Conservation (phyloP, 1,140 invertebrate species). For the Fopius arisanus region DNA sequence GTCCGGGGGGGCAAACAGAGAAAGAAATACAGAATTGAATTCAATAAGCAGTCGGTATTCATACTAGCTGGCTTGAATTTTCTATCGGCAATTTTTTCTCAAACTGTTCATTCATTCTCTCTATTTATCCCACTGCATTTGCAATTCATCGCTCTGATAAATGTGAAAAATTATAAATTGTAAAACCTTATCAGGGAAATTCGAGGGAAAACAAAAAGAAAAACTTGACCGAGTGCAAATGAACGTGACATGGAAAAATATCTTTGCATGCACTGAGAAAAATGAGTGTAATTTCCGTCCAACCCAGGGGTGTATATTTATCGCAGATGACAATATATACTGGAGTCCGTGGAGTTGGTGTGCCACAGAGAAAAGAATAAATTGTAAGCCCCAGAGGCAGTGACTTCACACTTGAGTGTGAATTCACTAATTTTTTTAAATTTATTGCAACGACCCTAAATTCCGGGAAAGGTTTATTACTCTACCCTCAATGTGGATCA, state of each 20-base stretch:
- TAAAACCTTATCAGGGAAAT: no score
- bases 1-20: no score
- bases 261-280: not conserved
- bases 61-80: not conserved
- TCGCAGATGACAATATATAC: constrained; percentile 7
- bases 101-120: no score
- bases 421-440: not conserved
- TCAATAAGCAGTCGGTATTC: not conserved
- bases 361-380: not conserved
- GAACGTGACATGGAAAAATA: not conserved
- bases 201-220: no score
- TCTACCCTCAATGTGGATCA: not conserved
- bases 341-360: not conserved
- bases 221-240: no score
- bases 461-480: not conserved
- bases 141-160: no score
- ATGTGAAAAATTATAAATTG: no score
- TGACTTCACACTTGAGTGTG: not conserved
- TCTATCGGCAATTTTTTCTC: no score
- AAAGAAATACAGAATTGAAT: not conserved
- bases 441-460: not conserved
- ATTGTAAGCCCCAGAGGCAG: not conserved
- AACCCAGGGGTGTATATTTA: not conserved
- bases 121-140: no score
- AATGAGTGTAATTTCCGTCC: not conserved